Conservation (phyloP, 2,113 vertebrate genomes). For the Puffinus mauretanicus region DNA sequence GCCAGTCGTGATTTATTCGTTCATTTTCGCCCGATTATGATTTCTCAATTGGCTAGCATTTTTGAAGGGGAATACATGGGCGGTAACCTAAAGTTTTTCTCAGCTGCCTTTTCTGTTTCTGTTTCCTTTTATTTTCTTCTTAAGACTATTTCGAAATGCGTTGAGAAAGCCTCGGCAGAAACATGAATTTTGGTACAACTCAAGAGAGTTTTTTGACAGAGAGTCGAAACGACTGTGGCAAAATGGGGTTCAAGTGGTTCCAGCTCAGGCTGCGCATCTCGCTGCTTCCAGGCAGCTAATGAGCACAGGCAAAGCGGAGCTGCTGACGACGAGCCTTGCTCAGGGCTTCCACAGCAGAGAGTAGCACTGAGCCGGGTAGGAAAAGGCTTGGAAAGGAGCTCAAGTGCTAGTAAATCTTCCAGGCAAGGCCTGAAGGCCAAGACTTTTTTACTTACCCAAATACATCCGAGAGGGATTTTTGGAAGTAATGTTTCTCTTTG, state of each 20-base stretch:
- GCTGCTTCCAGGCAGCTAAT: not conserved
- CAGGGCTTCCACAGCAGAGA: not conserved
- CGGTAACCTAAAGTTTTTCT: not conserved
- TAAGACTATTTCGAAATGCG: not conserved
- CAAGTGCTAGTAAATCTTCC: not conserved
- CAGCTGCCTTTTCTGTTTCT: not conserved
- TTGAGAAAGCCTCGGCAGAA: not conserved
- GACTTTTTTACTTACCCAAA: not conserved
- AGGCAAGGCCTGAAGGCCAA: not conserved
- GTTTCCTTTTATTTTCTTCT: not conserved
- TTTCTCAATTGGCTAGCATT: slow-evolving; percentile 54
- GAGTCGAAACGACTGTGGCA: not conserved
- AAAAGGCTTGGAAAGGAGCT: not conserved
- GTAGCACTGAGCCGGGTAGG: not conserved
- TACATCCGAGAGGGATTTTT: not conserved
- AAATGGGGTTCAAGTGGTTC: not conserved
- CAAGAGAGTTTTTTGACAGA: not conserved
- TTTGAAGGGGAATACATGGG: slow-evolving; percentile 37
- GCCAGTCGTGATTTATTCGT: slow-evolving; percentile 2
- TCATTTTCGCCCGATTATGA: slow-evolving; percentile 38
- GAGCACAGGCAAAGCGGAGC: not conserved
- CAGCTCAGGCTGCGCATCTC: not conserved
- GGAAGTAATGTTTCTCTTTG: not conserved
- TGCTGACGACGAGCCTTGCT: not conserved
- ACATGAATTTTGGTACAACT: not conserved